These are phyloP conservation scores for Listronotus bonariensis DNA, from an alignment of 1,140 invertebrate species.

Conservation along the genomic window DNA sequence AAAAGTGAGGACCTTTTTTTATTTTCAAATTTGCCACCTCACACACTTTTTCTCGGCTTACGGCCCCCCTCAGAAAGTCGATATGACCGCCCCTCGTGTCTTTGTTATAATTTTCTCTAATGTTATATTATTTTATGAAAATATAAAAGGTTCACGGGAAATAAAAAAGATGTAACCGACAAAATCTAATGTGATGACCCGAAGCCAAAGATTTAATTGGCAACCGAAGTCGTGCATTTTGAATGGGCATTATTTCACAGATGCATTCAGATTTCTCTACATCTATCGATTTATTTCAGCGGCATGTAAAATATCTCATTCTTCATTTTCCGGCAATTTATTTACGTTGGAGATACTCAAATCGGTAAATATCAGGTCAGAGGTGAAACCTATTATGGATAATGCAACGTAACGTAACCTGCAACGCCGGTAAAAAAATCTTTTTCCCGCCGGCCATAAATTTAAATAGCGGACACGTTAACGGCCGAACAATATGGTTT, in stretches of 20 bases:
- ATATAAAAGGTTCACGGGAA: no score
- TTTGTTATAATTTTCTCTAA: no score
- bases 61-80: no score
- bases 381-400: slow-evolving; percentile 30
- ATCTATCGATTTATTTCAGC: slow-evolving; percentile 21
- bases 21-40: no score
- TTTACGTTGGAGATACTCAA: slow-evolving; percentile 21
- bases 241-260: slow-evolving; percentile 6
- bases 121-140: no score
- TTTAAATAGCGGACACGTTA: slow-evolving; percentile 28
- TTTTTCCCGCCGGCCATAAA: slow-evolving; percentile 15
- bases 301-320: slow-evolving; percentile 29
- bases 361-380: slow-evolving; percentile 33
- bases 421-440: slow-evolving; percentile 17
- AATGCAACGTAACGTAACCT: slow-evolving; percentile 14
- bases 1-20: no score
- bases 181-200: no score
- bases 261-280: slow-evolving; percentile 24
- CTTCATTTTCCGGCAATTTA: slow-evolving; percentile 33
- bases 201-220: slow-evolving; percentile 27
- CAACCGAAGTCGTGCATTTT: slow-evolving; percentile 22
- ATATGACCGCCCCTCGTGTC: no score
- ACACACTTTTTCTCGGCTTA: no score
- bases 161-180: no score
- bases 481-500: slow-evolving; percentile 17